Conservation (phyloP, 2,888 invertebrate genomes). For the Disparrhopalites patrizii region DNA sequence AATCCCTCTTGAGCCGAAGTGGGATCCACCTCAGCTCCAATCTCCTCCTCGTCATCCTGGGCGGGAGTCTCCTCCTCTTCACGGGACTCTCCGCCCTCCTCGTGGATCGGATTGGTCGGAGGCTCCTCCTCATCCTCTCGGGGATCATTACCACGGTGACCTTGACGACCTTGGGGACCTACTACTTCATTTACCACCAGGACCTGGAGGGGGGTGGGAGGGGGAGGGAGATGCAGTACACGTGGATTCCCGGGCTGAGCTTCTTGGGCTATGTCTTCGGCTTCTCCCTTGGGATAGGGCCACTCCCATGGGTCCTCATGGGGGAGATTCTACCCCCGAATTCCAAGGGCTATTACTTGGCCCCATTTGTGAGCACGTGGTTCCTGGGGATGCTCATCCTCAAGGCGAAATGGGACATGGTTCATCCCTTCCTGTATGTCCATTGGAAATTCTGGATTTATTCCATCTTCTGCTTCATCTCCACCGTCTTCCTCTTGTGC, state of each 20-base stretch:
- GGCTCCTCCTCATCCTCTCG: slow-evolving; percentile 67
- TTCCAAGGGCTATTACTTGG: slow-evolving; percentile 7
- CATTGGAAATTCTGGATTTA: slow-evolving; percentile 74
- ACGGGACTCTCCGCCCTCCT: slow-evolving; percentile 58
- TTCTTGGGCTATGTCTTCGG: slow-evolving; percentile 72
- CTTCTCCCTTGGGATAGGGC: slow-evolving; percentile 76
- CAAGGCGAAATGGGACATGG: slow-evolving; percentile 49
- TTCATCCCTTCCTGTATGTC: slow-evolving; percentile 58
- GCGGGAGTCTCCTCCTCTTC: slow-evolving; percentile 57
- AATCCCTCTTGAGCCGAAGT: neutral
- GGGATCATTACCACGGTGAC: slow-evolving; percentile 67
- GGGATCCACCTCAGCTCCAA: slow-evolving; percentile 52
- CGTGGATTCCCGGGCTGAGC: slow-evolving; percentile 62
- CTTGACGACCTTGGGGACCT: slow-evolving; percentile 65
- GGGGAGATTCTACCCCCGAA: neutral
- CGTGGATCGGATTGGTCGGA: slow-evolving; percentile 75
- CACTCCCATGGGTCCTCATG: slow-evolving; percentile 79
- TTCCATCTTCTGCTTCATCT: slow-evolving; percentile 62
- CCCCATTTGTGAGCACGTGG: slow-evolving; percentile 48
- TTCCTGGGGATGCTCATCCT: slow-evolving; percentile 50
- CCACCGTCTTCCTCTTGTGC: slow-evolving; percentile 67
- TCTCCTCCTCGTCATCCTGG: slow-evolving; percentile 58
- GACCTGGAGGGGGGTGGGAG: slow-evolving; percentile 44
- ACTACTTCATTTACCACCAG: slow-evolving; percentile 60
- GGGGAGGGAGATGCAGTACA: slow-evolving; percentile 50